Evolutionary conservation across 2,113 vertebrate genomes (phyloP), one percentile per base, ranked within the genome.

Genomic region (Haemorhous mexicanus): DNA sequence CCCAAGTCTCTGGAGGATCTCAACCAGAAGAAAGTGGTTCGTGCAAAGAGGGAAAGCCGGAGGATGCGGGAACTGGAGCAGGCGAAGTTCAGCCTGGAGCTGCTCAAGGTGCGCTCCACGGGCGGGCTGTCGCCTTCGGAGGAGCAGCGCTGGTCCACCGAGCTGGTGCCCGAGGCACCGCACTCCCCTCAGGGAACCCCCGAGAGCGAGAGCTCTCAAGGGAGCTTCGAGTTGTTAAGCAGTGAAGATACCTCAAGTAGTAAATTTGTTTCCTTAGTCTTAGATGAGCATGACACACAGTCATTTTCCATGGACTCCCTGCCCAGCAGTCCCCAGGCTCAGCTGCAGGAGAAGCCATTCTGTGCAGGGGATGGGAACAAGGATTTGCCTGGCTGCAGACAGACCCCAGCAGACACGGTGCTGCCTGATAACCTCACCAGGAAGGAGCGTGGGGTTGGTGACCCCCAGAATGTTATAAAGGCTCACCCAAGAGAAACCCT

Each of bases 1-100:
- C 96, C 97, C 46, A 98, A 98, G 75, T 98, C 98, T 0, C 68
- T 98, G 69, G 99, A 99, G 24, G 99, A 99, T 87, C 98, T 98
- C 73, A 98, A 98, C 92, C 99, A 99, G 92, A 99, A 98, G 90
- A 99, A 98, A 95, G 98, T 98, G 52, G 97, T 98, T 16, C 98
- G 99, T 55, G 98, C 99, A 85, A 99, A 99, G 96, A 98, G 99
- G 84, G 99, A 99, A 96, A 99, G 98, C 83, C 98, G 99, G 64
- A 97, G 99, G 90, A 99, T 99, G 99, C 98, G 99, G 76, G 99
- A 99, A 79, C 91, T 99, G 90, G 99, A 99, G 37, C 99, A 99
- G 95, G 99, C 99, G 2, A 98, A 99, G 89, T 99, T 99, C 96
- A 99, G 99, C 95, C 97, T 99, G 96, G 99, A 99, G 95, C 97